Evolutionary conservation across 2,797 vertebrate genomes (phyloP).

Genomic region (Bucorvus abyssinicus): DNA sequence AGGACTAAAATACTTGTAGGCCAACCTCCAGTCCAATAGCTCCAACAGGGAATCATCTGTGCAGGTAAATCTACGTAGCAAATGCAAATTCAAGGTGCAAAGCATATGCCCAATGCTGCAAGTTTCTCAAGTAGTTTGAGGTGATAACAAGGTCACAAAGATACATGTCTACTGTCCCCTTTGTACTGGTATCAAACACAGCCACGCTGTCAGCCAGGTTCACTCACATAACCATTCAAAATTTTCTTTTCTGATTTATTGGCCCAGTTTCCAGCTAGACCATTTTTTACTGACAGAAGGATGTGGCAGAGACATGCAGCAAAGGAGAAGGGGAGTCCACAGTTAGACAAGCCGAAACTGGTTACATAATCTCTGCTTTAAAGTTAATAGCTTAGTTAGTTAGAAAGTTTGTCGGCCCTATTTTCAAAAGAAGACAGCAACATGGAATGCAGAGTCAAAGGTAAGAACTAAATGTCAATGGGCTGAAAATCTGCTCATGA

Average conservation of each 20-base stretch:
- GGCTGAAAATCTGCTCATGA: background rate
- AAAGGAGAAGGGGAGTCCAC: background rate
- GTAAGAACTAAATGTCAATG: background rate
- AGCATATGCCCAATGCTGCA: background rate
- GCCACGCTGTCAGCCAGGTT: background rate
- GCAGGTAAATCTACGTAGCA: background rate
- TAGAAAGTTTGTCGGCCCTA: background rate
- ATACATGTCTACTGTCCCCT: rapidly evolving
- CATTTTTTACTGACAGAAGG: background rate
- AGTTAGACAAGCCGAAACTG: background rate
- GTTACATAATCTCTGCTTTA: background rate
- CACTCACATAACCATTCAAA: background rate
- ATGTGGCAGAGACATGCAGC: background rate
- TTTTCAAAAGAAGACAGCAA: background rate
- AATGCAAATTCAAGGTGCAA: background rate
- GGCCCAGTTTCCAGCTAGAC: background rate
- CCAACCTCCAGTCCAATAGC: background rate
- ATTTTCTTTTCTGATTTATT: background rate
- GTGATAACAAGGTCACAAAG: background rate
- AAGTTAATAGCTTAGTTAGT: background rate
- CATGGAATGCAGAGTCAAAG: background rate
- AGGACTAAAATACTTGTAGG: background rate
- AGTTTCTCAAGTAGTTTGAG: background rate
- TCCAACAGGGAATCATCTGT: background rate
- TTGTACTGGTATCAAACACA: background rate